Evolutionary conservation across 1,140 invertebrate genomes (phyloP).

Genomic region (Plectus sambesii): DNA sequence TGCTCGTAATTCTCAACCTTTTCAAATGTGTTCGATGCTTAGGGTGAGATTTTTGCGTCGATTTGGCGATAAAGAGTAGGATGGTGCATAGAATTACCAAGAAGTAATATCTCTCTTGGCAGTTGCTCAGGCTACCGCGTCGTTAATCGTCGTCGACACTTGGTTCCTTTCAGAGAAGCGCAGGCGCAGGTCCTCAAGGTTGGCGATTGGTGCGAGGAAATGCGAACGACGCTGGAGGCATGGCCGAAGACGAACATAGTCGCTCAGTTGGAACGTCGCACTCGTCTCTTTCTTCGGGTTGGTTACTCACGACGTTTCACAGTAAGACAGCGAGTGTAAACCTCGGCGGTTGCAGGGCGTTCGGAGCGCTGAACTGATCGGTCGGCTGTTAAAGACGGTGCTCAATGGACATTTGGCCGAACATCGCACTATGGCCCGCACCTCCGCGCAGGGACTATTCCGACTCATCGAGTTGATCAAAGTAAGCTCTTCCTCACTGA

Average conservation of each 20-base stretch:
- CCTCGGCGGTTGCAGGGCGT: constrained; percentile 53
- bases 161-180: too few species aligned
- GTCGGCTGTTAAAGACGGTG: constrained; percentile 55
- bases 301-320: constrained; percentile 54
- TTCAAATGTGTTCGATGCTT: too few species aligned
- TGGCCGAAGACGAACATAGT: constrained; percentile 54
- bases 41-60: too few species aligned
- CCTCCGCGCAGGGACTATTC: constrained; percentile 63
- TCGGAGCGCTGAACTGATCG: constrained; percentile 49
- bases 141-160: too few species aligned
- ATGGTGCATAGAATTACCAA: too few species aligned
- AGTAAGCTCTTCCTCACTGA: constrained; percentile 37
- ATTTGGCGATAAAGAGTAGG: too few species aligned
- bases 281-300: constrained; percentile 15
- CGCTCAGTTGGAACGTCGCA: constrained; percentile 53
- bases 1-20: too few species aligned
- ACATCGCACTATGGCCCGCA: constrained; percentile 65
- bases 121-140: too few species aligned
- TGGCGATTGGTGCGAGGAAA: constrained; percentile 50
- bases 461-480: constrained; percentile 69
- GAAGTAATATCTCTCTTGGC: too few species aligned
- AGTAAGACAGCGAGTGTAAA: constrained; percentile 44
- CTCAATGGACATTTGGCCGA: constrained; percentile 68
- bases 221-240: constrained; percentile 29
- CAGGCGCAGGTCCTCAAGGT: constrained; percentile 34